phyloP scores from a whole-genome alignment of 2,797 vertebrate genomes.

The Coreius guichenoti region DNA sequence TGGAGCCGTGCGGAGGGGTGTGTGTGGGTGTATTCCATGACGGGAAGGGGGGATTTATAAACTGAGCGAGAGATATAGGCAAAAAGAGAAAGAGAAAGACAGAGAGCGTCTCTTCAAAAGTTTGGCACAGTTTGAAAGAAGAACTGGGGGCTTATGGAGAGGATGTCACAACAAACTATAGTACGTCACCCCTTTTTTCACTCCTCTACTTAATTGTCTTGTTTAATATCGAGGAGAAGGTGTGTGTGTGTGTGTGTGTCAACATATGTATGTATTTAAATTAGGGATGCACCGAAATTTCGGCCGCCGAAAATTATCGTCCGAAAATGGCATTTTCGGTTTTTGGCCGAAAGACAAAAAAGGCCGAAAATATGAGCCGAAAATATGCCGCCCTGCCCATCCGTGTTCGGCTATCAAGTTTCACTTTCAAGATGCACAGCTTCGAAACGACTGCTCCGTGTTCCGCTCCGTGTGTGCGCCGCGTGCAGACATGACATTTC shows the following conservation, averaged over 20 bases:
- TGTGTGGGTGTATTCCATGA: constrained; percentile 57
- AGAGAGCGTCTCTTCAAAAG: constrained; percentile 82
- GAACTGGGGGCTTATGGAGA: constrained; percentile 70
- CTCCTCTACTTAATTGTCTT: constrained; percentile 37
- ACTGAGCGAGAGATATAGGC: constrained; percentile 79
- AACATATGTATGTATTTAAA: constrained; percentile 34
- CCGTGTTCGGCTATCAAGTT: too few relatives aligned
- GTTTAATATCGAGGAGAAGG: not conserved
- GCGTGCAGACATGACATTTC: too few relatives aligned
- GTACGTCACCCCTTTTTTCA: constrained; percentile 42
- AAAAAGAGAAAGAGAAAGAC: constrained; percentile 65
- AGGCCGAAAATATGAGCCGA: too few relatives aligned
- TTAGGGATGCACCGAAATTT: too few relatives aligned
- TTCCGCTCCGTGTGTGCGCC: too few relatives aligned
- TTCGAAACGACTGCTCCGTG: too few relatives aligned
- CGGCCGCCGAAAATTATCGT: too few relatives aligned
- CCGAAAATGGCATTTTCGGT: too few relatives aligned
- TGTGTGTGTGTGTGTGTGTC: not conserved
- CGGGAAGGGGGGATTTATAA: constrained; percentile 86
- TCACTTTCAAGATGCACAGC: too few relatives aligned
- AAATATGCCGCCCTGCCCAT: too few relatives aligned
- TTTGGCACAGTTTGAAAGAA: constrained; percentile 84
- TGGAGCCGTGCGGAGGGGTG: constrained; percentile 74
- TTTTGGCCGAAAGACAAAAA: too few relatives aligned
- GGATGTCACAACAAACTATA: constrained; percentile 67